phyloP scores from a whole-genome alignment of 2,888 invertebrate species.

The Caenorhabditis sulstoni region DNA sequence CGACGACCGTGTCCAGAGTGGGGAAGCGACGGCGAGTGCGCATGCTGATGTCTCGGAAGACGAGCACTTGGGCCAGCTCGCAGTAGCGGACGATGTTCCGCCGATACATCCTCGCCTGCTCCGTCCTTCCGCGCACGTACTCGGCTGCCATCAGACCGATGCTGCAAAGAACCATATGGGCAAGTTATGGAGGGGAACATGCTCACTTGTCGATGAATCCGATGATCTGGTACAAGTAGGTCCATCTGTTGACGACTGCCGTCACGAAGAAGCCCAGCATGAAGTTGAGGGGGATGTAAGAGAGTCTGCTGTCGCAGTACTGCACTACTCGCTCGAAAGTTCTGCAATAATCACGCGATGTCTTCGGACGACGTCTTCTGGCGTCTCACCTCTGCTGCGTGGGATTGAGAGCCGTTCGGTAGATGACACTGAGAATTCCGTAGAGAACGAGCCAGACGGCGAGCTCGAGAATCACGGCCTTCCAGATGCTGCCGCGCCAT shows the following conservation, averaged over 20 bases:
- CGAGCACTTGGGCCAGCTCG: conserved; percentile 69
- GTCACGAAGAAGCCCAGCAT: conserved; percentile 74
- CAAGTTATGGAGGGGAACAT: background rate
- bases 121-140: conserved; percentile 70
- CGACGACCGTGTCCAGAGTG: conserved; percentile 72
- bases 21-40: conserved; percentile 70
- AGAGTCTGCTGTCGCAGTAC: conserved; percentile 68
- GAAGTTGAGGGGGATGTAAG: conserved; percentile 72
- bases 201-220: conserved; percentile 74
- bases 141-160: conserved; percentile 73
- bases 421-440: conserved; percentile 67
- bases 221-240: conserved; percentile 72
- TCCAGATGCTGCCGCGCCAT: conserved; percentile 74
- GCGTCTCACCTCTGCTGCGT: conserved; percentile 66
- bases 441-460: conserved; percentile 70
- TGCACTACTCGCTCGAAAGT: conserved; percentile 70
- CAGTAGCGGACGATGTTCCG: conserved; percentile 69
- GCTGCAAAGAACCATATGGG: conserved; percentile 45
- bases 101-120: conserved; percentile 69
- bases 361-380: background rate
- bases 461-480: conserved; percentile 69
- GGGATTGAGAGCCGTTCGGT: conserved; percentile 69
- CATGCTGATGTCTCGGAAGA: conserved; percentile 73
- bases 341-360: conserved; percentile 35
- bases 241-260: conserved; percentile 72